These are phyloP conservation scores for Cuculus canorus DNA, from an alignment of 2,797 vertebrate species.

Conservation along the genomic window DNA sequence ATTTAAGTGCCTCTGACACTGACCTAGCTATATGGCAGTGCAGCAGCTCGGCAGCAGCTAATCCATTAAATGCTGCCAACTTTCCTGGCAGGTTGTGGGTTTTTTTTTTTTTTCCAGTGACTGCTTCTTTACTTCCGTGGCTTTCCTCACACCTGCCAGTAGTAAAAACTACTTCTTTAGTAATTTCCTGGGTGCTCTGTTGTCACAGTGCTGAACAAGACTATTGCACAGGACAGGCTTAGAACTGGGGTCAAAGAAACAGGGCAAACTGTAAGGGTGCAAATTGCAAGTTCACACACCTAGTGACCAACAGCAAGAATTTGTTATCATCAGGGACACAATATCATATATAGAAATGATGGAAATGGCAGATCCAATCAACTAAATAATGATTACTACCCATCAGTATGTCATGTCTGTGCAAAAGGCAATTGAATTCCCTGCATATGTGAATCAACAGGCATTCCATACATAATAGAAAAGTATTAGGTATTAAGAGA, in stretches of 20 bases:
- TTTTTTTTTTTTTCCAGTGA: neutral
- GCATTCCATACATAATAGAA: neutral
- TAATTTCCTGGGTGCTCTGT: neutral
- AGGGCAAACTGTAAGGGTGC: neutral
- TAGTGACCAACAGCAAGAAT: neutral
- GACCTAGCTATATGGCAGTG: neutral
- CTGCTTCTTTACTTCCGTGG: neutral
- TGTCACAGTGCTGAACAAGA: neutral
- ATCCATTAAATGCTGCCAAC: neutral
- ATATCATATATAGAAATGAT: neutral
- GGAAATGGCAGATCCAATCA: neutral
- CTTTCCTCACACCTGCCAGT: neutral
- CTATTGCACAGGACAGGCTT: neutral
- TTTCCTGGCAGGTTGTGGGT: neutral
- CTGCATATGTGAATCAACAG: neutral
- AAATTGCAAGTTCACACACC: neutral
- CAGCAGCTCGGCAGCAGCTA: neutral
- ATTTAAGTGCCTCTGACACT: neutral
- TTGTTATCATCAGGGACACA: neutral
- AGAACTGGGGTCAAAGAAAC: neutral
- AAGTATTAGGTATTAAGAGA: neutral
- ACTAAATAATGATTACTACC: neutral
- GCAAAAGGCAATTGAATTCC: neutral
- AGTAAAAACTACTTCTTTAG: neutral
- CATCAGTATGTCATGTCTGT: fast-evolving